Percentiles rank a stretch among this genome's conserved stretches.
These are phyloP conservation scores for Drosophila aff. DNA, from an alignment of 1,140 invertebrate genomes.

Conservation along the genomic window DNA sequence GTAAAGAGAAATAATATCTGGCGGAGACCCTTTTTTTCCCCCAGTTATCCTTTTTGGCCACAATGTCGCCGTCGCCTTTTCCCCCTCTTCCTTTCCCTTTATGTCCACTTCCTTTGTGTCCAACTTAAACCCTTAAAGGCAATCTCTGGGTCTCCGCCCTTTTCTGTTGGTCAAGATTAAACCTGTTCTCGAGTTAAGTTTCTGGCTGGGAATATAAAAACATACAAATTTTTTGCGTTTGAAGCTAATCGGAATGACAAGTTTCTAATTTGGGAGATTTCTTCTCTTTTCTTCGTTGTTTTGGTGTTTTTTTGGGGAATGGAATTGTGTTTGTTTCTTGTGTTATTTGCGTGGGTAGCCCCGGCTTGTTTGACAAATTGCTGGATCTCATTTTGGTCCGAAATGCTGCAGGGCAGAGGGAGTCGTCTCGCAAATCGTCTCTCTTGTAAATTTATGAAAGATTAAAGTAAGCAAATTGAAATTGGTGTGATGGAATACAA, in stretches of 20 bases:
- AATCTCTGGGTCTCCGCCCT: conserved; percentile 21
- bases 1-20: conserved; percentile 18
- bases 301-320: neutral
- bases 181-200: conserved; percentile 45
- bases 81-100: neutral
- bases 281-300: conserved; percentile 9
- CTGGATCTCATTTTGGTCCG: conserved; percentile 32
- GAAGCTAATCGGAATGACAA: conserved; percentile 74
- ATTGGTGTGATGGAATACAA: conserved; percentile 4
- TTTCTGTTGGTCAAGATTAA: conserved; percentile 31
- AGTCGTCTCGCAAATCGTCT: neutral
- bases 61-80: conserved; percentile 28
- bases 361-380: conserved; percentile 49
- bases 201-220: conserved; percentile 20
- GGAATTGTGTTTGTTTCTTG: conserved; percentile 23
- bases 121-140: conserved; percentile 42
- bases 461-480: conserved; percentile 34
- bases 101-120: conserved; percentile 23
- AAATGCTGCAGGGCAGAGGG: conserved; percentile 1
- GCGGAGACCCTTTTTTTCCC: conserved; percentile 25
- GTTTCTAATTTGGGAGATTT: conserved; percentile 71
- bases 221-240: conserved; percentile 24
- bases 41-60: conserved; percentile 38
- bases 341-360: conserved; percentile 21
- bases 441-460: conserved; percentile 41